Conservation (phyloP, 2,797 vertebrate genomes). For the Sebastes kiyomatsui region DNA sequence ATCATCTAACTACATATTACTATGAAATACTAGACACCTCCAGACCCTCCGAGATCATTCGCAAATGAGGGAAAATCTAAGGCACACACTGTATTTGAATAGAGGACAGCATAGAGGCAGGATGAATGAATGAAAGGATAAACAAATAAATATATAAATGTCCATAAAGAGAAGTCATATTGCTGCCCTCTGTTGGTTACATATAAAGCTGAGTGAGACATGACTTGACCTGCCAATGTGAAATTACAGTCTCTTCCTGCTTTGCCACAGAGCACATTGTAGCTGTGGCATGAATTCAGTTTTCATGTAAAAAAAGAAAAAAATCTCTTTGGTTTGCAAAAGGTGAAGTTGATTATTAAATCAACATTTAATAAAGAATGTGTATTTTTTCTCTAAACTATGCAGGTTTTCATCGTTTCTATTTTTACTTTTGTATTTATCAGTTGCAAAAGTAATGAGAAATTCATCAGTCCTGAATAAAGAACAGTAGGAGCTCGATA, state of each 20-base stretch:
- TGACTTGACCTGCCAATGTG: conserved; percentile 25
- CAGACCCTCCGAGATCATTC: neutral
- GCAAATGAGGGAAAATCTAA: neutral
- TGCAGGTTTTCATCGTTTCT: neutral
- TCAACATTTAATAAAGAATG: neutral
- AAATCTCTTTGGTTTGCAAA: neutral
- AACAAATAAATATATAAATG: conserved; percentile 22
- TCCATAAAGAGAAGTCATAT: conserved; percentile 14
- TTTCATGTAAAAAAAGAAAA: neutral
- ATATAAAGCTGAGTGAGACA: conserved; percentile 13
- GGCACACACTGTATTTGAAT: conserved; percentile 4
- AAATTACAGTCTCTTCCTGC: conserved; percentile 27
- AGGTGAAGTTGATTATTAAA: neutral
- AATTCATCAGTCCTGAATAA: neutral
- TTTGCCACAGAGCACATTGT: conserved; percentile 1
- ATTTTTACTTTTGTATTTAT: neutral
- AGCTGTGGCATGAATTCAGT: neutral
- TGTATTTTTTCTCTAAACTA: neutral
- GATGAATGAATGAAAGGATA: conserved; percentile 24
- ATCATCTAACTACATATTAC: neutral
- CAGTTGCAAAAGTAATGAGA: neutral
- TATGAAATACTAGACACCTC: neutral
- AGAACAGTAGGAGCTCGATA: neutral
- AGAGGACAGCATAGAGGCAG: neutral
- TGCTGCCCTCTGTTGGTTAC: conserved; percentile 66